Evolutionary conservation across 2,888 invertebrate genomes (phyloP).

Genomic region (Drosophila rellima): DNA sequence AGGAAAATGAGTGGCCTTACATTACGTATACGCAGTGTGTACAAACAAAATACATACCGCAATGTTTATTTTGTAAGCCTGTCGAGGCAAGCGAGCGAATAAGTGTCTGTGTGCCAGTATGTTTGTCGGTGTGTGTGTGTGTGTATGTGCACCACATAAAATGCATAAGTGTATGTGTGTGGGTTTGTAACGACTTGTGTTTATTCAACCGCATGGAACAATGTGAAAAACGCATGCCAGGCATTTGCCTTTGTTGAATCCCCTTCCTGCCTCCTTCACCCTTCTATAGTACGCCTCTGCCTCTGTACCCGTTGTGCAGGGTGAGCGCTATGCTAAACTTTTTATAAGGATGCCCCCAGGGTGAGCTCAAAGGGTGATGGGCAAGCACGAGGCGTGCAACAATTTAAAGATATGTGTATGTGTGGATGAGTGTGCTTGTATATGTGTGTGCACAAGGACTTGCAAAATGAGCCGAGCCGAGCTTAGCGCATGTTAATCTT

Average conservation of each 20-base stretch:
- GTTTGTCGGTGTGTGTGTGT: slow-evolving; percentile 23
- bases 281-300: not conserved
- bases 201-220: slow-evolving; percentile 78
- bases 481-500: slow-evolving; percentile 68
- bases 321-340: slow-evolving; percentile 67
- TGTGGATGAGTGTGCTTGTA: slow-evolving; percentile 12
- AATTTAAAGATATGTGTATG: slow-evolving; percentile 59
- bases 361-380: slow-evolving; percentile 33
- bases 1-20: slow-evolving; percentile 68
- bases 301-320: slow-evolving; percentile 9
- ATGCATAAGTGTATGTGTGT: slow-evolving; percentile 47
- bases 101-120: slow-evolving; percentile 60
- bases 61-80: slow-evolving; percentile 78
- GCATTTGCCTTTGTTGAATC: slow-evolving; percentile 58
- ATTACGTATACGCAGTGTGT: slow-evolving; percentile 77
- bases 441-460: slow-evolving; percentile 26
- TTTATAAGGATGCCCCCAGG: slow-evolving; percentile 68
- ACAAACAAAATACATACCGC: slow-evolving; percentile 77
- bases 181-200: slow-evolving; percentile 61
- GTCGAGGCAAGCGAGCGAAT: slow-evolving; percentile 75
- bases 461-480: slow-evolving; percentile 48
- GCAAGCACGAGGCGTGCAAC: slow-evolving; percentile 66
- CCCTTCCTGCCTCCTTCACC: not conserved
- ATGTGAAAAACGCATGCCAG: slow-evolving; percentile 78
- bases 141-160: slow-evolving; percentile 47